Evolutionary conservation across 2,888 invertebrate species (phyloP), one percentile per base, ranked within the genome.

Genomic region (Pheosia tremula): DNA sequence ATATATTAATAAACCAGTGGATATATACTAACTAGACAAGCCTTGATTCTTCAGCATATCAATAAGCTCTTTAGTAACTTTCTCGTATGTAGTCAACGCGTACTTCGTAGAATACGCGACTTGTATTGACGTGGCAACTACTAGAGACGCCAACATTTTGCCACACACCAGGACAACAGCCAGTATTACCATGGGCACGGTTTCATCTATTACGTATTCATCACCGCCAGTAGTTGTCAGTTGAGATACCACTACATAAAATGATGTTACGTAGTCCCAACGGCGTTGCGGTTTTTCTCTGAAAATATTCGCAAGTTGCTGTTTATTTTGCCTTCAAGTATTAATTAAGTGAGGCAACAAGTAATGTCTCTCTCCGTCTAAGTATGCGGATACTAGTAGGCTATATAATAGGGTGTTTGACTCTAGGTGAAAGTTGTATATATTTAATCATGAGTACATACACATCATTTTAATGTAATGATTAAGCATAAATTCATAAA

Each of bases 31-130:
- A 93, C 93, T 77, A 13, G 93, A 93, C 24, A 93, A 67, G 38
- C 93, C 93, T 62, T 93, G 93, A 71, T 91, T 93, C 69, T 84
- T 90, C 61, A 93, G 64, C 69, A 89, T 83, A 72, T 90, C 89
- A 62, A 91, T 87, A 0, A 93, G 82, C 61, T 91, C 86, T 10
- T 67, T 74, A 0, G 88, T 89, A 41, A 76, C 78, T 57, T 74
- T 85, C 67, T 93, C 92, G 52, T 93, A 93, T 0, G 74, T 78
- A 4, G 86, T 89, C 36, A 93, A 67, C 0, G 91, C 88, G 54
- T 88, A 87, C 69, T 91, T 90, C 1, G 82, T 84, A 0, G 91
- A 88, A 60, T 87, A 88, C 0, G 90, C 87, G 0, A 91, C 72
- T 60, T 93, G 92, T 64, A 92, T 89, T 0, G 89, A 76, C 0